Evolutionary conservation across 1,140 invertebrate species (phyloP).

Genomic region (Drosophila serrata): DNA sequence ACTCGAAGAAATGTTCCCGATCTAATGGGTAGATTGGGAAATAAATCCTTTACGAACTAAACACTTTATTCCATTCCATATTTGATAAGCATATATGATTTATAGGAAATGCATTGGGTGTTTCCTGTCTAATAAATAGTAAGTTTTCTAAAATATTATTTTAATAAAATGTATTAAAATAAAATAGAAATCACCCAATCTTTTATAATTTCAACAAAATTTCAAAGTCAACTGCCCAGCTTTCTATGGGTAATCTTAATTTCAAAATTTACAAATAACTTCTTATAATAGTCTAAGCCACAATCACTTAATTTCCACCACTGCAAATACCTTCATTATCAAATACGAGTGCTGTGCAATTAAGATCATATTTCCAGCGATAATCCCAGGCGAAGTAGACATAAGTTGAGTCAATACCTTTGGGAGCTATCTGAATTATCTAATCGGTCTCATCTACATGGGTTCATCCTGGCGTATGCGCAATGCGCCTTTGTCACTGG

Average conservation of each 20-base stretch:
- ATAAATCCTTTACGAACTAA: not conserved
- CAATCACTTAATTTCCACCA: not conserved
- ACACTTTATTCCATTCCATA: no score
- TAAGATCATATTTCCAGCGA: slow-evolving; percentile 10
- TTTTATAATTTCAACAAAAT: not conserved
- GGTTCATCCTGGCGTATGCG: slow-evolving; percentile 59
- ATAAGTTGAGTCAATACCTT: slow-evolving; percentile 26
- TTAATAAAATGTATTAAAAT: no score
- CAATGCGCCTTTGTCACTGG: slow-evolving; percentile 45
- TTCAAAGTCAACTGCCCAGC: not conserved
- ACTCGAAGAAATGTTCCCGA: not conserved
- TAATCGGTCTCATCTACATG: slow-evolving; percentile 24
- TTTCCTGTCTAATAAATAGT: not conserved
- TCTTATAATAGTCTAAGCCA: not conserved
- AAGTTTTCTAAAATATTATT: no score
- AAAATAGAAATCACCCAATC: not conserved
- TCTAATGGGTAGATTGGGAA: slow-evolving; percentile 12
- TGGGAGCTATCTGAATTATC: slow-evolving; percentile 37
- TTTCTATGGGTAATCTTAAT: not conserved
- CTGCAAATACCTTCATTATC: not conserved
- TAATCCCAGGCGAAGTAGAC: slow-evolving; percentile 6
- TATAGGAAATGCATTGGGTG: no score
- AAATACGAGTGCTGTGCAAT: slow-evolving; percentile 6
- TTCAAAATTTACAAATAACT: not conserved
- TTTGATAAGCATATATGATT: not conserved